These are phyloP conservation scores for Rhynchophorus ferrugineus DNA, from an alignment of 1,140 invertebrate species.

Conservation along the genomic window DNA sequence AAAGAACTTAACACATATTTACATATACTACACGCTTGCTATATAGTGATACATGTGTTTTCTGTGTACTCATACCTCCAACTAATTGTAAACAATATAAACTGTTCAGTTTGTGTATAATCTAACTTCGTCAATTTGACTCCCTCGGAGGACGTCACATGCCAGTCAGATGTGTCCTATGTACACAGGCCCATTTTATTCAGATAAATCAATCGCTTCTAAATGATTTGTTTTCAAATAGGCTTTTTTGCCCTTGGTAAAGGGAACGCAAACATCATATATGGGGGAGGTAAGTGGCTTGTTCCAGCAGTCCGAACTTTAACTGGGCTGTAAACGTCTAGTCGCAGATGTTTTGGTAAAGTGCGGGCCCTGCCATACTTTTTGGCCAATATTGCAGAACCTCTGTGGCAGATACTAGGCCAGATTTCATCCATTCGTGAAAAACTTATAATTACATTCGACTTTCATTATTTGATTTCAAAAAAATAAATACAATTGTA, in stretches of 20 bases:
- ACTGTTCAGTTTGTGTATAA: too few species aligned
- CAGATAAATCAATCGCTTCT: neutral
- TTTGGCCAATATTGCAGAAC: neutral
- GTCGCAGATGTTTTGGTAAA: constrained; percentile 1
- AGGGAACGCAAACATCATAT: neutral
- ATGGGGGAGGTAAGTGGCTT: neutral
- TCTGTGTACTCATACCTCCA: too few species aligned
- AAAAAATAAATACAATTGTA: too few species aligned
- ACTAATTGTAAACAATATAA: too few species aligned
- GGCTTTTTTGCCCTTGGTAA: neutral
- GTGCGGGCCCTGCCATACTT: neutral
- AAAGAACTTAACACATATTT: too few species aligned
- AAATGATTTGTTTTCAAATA: constrained; percentile 1
- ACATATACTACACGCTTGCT: too few species aligned
- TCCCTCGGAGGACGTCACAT: too few species aligned
- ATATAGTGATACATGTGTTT: too few species aligned
- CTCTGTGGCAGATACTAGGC: neutral
- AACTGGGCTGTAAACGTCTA: neutral
- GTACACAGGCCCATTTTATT: neutral
- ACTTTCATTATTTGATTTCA: too few species aligned
- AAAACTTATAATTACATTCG: too few species aligned
- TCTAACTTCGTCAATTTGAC: too few species aligned
- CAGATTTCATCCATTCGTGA: too few species aligned
- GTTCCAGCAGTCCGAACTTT: neutral
- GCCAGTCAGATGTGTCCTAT: neutral